Percentiles rank a stretch among this genome's conserved stretches.
Conservation (phyloP, 2,888 invertebrate species). For the Lithophane socia region DNA sequence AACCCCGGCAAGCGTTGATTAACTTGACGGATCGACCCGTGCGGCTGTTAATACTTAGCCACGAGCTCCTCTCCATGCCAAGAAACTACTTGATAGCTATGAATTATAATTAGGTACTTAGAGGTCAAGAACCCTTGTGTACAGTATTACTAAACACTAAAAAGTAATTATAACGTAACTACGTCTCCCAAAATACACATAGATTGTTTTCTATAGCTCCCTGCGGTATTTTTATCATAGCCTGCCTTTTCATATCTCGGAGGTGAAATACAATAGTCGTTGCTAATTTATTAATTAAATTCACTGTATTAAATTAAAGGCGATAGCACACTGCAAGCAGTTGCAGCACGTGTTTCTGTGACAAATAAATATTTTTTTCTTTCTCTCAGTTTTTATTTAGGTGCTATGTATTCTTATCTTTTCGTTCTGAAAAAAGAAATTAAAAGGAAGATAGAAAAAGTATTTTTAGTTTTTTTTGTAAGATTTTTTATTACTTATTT, state of each 20-base stretch:
- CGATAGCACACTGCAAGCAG: not conserved
- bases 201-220: not conserved
- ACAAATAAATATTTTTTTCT: not conserved
- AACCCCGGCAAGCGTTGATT: no score
- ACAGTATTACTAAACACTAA: not conserved
- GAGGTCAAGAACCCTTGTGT: not conserved
- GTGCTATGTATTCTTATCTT: not conserved
- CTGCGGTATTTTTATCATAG: conserved; percentile 9
- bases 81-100: no score
- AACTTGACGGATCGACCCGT: no score
- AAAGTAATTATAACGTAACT: not conserved
- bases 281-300: conserved; percentile 65
- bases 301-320: conserved; percentile 52
- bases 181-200: conserved; percentile 8
- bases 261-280: conserved; percentile 51
- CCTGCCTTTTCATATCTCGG: conserved; percentile 40
- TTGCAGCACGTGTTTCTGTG: not conserved
- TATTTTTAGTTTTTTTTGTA: no score
- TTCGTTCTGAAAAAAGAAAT: not conserved
- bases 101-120: not conserved
- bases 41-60: no score
- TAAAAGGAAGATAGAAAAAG: no score
- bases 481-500: no score
- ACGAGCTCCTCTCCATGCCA: no score
- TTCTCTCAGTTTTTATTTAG: not conserved